These are phyloP conservation scores for Brassicogethes aeneus DNA, from an alignment of 2,888 invertebrate genomes.

Conservation along the genomic window DNA sequence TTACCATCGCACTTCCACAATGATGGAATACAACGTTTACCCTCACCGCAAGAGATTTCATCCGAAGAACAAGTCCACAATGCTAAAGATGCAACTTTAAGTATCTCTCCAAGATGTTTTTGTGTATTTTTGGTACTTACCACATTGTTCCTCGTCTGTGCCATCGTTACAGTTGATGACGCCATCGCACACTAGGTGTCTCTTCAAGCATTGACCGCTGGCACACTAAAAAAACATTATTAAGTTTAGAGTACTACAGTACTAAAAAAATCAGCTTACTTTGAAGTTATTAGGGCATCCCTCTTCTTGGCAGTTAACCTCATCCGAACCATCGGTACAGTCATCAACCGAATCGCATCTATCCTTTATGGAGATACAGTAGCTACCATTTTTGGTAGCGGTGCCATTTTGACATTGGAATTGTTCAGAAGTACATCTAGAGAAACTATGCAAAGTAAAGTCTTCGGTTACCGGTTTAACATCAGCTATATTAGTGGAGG, in stretches of 20 bases:
- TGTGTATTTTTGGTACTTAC: no score
- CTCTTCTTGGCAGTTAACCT: conserved; percentile 46
- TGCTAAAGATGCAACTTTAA: conserved; percentile 20
- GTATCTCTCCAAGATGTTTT: background rate
- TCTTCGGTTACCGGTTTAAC: conserved; percentile 35
- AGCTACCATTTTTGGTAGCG: conserved; percentile 46
- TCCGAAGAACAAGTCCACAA: conserved; percentile 45
- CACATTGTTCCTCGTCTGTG: conserved; percentile 50
- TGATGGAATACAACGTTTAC: conserved; percentile 46
- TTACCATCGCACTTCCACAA: conserved; percentile 52
- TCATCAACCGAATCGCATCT: conserved; percentile 51
- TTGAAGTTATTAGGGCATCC: conserved; percentile 53
- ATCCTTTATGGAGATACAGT: conserved; percentile 44
- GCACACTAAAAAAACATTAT: conserved; percentile 38
- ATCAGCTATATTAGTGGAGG: conserved; percentile 8
- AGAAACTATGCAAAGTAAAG: conserved; percentile 35
- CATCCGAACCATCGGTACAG: conserved; percentile 55
- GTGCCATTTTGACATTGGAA: conserved; percentile 53
- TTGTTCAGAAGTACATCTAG: conserved; percentile 48
- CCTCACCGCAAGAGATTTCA: conserved; percentile 45
- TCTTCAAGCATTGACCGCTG: conserved; percentile 50
- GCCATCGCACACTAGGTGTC: conserved; percentile 53
- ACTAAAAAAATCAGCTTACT: conserved; percentile 26
- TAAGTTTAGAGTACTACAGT: conserved; percentile 1
- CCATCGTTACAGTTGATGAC: conserved; percentile 53